phyloP scores from a whole-genome alignment of 2,113 vertebrate species.

The Rhea americana region DNA sequence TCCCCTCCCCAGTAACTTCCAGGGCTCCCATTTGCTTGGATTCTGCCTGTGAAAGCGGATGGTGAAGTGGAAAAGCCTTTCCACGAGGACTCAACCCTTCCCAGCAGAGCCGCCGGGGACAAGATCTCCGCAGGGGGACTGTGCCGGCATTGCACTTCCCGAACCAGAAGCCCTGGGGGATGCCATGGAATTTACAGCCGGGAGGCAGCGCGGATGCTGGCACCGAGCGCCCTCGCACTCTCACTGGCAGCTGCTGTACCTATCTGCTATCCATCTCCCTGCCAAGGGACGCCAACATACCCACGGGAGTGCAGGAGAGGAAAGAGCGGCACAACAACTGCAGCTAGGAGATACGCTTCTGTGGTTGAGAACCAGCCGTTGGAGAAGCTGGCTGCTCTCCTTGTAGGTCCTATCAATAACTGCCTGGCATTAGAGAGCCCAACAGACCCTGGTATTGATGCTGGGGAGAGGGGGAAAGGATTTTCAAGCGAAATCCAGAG shows the following conservation, averaged over 20 bases:
- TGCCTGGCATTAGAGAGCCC: not conserved
- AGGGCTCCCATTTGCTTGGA: not conserved
- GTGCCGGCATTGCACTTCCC: fast-evolving
- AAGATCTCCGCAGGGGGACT: not conserved
- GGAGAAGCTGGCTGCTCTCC: not conserved
- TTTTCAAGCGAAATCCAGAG: not conserved
- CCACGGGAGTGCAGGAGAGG: not conserved
- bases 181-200: not conserved
- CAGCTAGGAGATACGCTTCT: not conserved
- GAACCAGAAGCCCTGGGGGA: not conserved
- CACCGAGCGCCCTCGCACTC: not conserved
- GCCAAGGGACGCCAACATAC: not conserved
- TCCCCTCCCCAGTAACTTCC: not conserved
- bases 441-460: not conserved
- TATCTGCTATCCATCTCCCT: not conserved
- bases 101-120: not conserved
- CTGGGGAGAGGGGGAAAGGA: not conserved
- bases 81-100: not conserved
- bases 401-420: not conserved
- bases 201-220: not conserved
- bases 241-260: not conserved
- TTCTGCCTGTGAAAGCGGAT: not conserved
- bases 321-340: not conserved
- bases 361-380: fast-evolving
- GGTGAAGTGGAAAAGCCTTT: not conserved